Conservation (phyloP, 2,797 vertebrate genomes). For the Kryptopterus vitreolus region DNA sequence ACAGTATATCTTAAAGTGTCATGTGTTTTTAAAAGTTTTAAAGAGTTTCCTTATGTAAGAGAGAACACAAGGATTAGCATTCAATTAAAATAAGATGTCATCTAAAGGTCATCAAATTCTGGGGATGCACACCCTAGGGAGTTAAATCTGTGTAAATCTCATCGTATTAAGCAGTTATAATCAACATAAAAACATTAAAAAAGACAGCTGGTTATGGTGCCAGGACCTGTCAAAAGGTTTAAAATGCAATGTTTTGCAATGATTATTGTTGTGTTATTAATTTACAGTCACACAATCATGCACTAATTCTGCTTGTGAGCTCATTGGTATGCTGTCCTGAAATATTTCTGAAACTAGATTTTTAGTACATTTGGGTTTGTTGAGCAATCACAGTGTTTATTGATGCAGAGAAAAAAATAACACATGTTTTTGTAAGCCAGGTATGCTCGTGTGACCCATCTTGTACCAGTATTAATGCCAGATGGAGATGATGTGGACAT, state of each 20-base stretch:
- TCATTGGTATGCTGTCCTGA: background rate
- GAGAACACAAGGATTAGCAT: background rate
- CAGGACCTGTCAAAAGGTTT: background rate
- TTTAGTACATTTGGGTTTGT: slow-evolving; percentile 25
- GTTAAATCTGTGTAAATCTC: background rate
- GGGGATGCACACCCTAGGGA: background rate
- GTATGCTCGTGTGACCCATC: slow-evolving; percentile 23
- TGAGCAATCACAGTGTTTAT: slow-evolving; percentile 29
- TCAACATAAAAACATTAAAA: background rate
- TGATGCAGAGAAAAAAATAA: slow-evolving; percentile 26
- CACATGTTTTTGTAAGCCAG: slow-evolving; percentile 38
- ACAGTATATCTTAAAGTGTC: background rate
- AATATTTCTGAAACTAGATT: background rate
- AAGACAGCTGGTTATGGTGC: background rate
- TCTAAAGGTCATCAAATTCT: background rate
- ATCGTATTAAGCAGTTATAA: background rate
- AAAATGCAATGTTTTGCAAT: background rate
- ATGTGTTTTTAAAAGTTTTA: background rate
- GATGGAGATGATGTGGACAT: slow-evolving; percentile 30
- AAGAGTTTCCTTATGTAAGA: background rate
- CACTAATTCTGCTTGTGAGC: no score
- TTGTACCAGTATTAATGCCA: slow-evolving; percentile 6
- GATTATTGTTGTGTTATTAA: background rate
- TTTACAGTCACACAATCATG: background rate
- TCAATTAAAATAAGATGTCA: background rate